These are phyloP conservation scores for Colinus virginianus DNA, from an alignment of 2,113 vertebrate genomes.

Conservation along the genomic window DNA sequence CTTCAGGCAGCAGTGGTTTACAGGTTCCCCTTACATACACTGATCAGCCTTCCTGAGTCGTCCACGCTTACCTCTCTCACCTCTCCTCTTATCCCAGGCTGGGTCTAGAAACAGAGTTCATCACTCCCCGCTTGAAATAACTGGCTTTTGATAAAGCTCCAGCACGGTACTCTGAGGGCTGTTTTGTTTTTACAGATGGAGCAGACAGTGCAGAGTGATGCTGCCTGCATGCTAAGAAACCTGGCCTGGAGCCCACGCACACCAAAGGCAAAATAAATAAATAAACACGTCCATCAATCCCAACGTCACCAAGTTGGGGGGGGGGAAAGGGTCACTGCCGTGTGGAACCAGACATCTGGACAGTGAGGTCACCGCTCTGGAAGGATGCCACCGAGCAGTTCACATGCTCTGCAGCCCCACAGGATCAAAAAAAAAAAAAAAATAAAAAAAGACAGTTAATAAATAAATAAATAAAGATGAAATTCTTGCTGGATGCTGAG, in stretches of 20 bases:
- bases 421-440: neutral
- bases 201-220: slow-evolving; percentile 63
- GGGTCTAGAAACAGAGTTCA: slow-evolving; percentile 58
- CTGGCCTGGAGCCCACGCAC: neutral
- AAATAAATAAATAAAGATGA: neutral
- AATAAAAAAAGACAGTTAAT: neutral
- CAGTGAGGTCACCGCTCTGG: slow-evolving; percentile 63
- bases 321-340: slow-evolving; percentile 53
- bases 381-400: slow-evolving; percentile 2
- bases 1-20: neutral
- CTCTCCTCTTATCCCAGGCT: neutral
- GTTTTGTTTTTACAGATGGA: slow-evolving; percentile 40
- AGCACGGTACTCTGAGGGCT: slow-evolving; percentile 13
- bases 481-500: neutral
- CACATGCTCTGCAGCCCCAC: slow-evolving; percentile 14
- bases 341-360: slow-evolving; percentile 56
- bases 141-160: slow-evolving; percentile 58
- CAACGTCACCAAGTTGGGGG: neutral
- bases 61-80: neutral
- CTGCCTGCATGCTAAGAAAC: slow-evolving; percentile 39
- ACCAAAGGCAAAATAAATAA: slow-evolving; percentile 59
- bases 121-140: slow-evolving; percentile 42
- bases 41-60: neutral
- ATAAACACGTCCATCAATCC: slow-evolving; percentile 25
- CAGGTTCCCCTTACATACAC: neutral